Evolutionary conservation across 1,140 invertebrate species (phyloP), one percentile per base, ranked within the genome.

Genomic region (Conopomorpha cramerella): DNA sequence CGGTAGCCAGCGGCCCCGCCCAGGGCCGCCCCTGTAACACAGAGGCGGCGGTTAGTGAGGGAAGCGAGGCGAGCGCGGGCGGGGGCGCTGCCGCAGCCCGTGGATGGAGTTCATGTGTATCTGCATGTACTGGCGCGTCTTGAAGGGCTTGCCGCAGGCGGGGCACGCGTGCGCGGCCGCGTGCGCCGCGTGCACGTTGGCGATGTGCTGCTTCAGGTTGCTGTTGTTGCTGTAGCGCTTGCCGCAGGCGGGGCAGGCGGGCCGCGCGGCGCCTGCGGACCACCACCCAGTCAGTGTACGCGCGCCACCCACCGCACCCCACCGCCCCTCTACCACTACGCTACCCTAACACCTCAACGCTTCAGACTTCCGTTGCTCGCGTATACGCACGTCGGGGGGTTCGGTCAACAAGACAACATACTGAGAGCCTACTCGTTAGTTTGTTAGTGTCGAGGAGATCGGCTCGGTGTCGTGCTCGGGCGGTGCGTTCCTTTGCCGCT

Each of bases 121-220:
- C 59, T 86, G 81, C 43, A 88, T 79, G 55, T 87, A 87, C 59
- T 87, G 85, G 59, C 85, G 85, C 33, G 85, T 86, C 66, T 86
- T 86, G 77, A 86, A 88, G 49, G 79, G 79, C 56, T 86, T 84
- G 56, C 58, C 78, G 70, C 86, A 87, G 38, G 85, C 76, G 47
- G 82, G 77, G 60, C 86, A 88, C 34, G 78, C 73, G 55, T 84
- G 82, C 49, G 84, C 82, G 49, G 82, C 80, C 34, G 82, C 84
- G 46, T 81, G 83, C 38, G 84, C 81, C 32, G 85, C 83, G 72
- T 88, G 86, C 45, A 88, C 83, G 72, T 88, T 88, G 41, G 85
- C 82, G 48, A 87, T 84, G 76, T 89, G 86, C 59, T 89, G 87
- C 67, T 86, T 86, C 29, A 88, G 77, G 60, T 88, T 88, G 45